Base-by-base conservation (phyloP, 2,797 vertebrate genomes). In the Acanthopagrus latus region DNA sequence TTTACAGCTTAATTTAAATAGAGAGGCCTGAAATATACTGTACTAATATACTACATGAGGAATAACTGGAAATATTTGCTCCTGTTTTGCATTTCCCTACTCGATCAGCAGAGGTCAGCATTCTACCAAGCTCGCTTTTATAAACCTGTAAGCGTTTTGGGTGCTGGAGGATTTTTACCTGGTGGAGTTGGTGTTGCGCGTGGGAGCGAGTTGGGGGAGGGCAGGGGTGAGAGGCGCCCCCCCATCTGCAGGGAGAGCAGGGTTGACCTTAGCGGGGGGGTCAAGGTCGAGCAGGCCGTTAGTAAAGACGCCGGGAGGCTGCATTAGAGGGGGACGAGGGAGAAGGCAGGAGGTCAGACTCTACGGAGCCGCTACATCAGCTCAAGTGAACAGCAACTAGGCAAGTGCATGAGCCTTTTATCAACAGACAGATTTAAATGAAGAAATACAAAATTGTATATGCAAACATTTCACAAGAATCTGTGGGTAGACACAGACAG, bases 241-340 rank as follows among this genome's bases (percentile, higher is more conserved):
- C 38, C 86, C 89, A 18, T 97, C 96, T 0, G 89, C 87, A 69
- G 92, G 87, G 73, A 92, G 92, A 65, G 86, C 91, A 59, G 85
- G 80, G 65, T 89, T 88, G 85, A 83, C 78, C 91, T 95, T 97
- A 84, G 89, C 75, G 7, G 91, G 64, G 33, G 86, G 71, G 8
- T 96, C 96, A 41, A 86, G 91, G 88, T 95, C 94, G 46, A 95
- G 89, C 82, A 96, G 95, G 75, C 97, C 97, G 11, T 97, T 97
- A 82, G 96, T 94, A 93, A 96, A 87, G 80, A 93, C 88, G 33
- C 92, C 91, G 0, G 94, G 94, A 95, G 97, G 95, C 90, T 95
- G 89, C 54, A 81, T 88, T 71, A 62, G 23, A 88, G 3, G 84
- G 38, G 77, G 12, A 78, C 0, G 67, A 87, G 3, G 87, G 83